Evolutionary conservation across 2,888 invertebrate species (phyloP), one percentile per base, ranked within the genome.

Genomic region (Dilophus febrilis): DNA sequence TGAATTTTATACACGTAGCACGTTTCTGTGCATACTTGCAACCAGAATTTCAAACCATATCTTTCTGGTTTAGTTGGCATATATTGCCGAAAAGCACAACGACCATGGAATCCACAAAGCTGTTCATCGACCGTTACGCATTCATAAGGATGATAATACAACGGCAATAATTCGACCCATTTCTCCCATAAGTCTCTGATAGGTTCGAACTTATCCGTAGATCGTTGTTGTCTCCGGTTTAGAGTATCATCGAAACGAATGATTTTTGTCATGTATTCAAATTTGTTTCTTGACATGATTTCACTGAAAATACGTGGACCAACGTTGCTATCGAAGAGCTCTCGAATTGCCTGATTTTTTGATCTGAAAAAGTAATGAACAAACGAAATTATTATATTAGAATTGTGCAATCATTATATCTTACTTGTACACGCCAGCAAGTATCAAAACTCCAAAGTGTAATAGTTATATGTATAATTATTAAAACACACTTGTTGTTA

Each of bases 1-100:
- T 45, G 43, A 27, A 45, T 42, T 34, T 41, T 42, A 35, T 33
- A 43, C 12, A 39, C 37, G 31, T 41, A 41, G 26, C 33, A 43
- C 18, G 41, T 37, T 19, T 28, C 12, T n/a, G 40, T 31, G 27
- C 37, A 42, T 22, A 34, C 41, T 33, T 36, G 27, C 16, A 40
- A 14, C 35, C 40, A 41, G 35, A 41, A 41, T 40, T 40, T 43
- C 10, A 43, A 12, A 14, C 43, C 45, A 38, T 45, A 40, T 41
- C 32, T 42, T 29, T 40, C 44, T 13, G 42, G 42, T 22, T 44
- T 42, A 35, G 27, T 38, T n/a, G 30, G 30, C 30, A 30, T 30
- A n/a, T 30, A 30, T n/a, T 30, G 30, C 7, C 30, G 30, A n/a
- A 30, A 30, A 30, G 11, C n/a, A n/a, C 30, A 30, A 6, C 30